Evolutionary conservation across 2,888 invertebrate genomes (phyloP).

Genomic region (Agriopis aurantiaria): DNA sequence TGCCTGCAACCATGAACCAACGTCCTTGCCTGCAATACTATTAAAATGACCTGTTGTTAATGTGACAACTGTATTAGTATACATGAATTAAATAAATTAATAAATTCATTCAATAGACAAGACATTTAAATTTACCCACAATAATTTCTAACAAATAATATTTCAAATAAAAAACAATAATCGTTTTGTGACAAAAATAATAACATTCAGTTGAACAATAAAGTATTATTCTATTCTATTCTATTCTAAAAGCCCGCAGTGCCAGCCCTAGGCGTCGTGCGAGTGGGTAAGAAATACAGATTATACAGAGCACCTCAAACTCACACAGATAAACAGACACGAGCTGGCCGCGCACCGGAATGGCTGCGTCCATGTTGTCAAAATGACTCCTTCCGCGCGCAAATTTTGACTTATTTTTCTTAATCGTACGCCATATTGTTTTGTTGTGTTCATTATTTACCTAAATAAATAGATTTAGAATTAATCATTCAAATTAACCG

Average conservation of each 20-base stretch:
- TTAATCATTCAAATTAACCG: conserved; percentile 26
- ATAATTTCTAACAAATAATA: too few relatives aligned
- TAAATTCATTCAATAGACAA: too few relatives aligned
- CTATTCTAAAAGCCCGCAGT: conserved; percentile 14
- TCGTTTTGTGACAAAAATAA: too few relatives aligned
- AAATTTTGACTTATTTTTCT: conserved; percentile 77
- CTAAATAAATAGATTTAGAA: conserved; percentile 54
- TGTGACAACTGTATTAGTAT: too few relatives aligned
- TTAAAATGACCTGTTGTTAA: too few relatives aligned
- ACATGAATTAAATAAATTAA: too few relatives aligned
- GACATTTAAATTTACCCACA: too few relatives aligned
- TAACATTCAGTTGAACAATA: too few relatives aligned
- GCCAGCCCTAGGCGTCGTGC: conserved; percentile 76
- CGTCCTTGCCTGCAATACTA: too few relatives aligned
- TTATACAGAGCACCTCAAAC: conserved; percentile 26
- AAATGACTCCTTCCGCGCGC: conserved; percentile 60
- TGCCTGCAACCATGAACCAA: too few relatives aligned
- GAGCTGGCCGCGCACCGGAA: conserved; percentile 67
- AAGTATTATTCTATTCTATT: too few relatives aligned
- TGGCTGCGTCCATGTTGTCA: conserved; percentile 65
- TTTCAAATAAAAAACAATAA: too few relatives aligned
- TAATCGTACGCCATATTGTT: conserved; percentile 80
- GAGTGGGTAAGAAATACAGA: conserved; percentile 78
- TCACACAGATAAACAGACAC: conserved; percentile 71
- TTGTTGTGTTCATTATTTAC: conserved; percentile 63